These are phyloP conservation scores for Psittacula cyanocephala DNA, from an alignment of 2,113 vertebrate species.

Conservation along the genomic window DNA sequence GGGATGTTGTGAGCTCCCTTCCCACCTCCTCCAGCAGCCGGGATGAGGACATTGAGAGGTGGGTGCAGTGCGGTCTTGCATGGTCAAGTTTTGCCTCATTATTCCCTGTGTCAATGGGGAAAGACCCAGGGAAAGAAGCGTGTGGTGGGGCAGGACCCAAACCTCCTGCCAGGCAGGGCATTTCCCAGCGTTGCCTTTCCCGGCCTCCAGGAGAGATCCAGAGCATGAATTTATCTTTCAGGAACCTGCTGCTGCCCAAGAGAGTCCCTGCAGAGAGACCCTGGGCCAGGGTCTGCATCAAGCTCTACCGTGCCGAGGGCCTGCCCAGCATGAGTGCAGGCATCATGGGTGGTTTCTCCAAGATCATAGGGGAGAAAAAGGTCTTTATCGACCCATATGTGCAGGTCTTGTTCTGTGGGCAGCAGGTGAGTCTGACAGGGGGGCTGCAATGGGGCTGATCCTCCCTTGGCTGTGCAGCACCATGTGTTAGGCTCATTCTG, in stretches of 20 bases:
- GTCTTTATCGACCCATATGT: conserved; percentile 90
- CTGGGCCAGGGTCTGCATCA: conserved; percentile 87
- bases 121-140: background rate
- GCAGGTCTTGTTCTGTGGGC: conserved; percentile 87
- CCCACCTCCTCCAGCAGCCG: conserved; percentile 60
- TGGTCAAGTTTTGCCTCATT: background rate
- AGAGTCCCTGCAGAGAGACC: conserved; percentile 84
- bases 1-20: conserved; percentile 76
- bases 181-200: background rate
- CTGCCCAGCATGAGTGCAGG: conserved; percentile 87
- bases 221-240: conserved; percentile 39
- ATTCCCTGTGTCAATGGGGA: background rate
- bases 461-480: background rate
- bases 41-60: conserved; percentile 90
- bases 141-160: background rate
- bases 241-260: conserved; percentile 90
- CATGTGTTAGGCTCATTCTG: background rate
- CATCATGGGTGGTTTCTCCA: conserved; percentile 87
- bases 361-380: conserved; percentile 83
- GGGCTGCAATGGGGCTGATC: background rate
- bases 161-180: background rate
- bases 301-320: conserved; percentile 85
- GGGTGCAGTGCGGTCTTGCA: background rate
- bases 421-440: conserved; percentile 77
- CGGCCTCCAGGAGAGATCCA: background rate